Percentiles rank a stretch among this genome's conserved stretches.
Conservation (phyloP, 2,113 vertebrate species). For the Dicerorhinus sumatrensis region DNA sequence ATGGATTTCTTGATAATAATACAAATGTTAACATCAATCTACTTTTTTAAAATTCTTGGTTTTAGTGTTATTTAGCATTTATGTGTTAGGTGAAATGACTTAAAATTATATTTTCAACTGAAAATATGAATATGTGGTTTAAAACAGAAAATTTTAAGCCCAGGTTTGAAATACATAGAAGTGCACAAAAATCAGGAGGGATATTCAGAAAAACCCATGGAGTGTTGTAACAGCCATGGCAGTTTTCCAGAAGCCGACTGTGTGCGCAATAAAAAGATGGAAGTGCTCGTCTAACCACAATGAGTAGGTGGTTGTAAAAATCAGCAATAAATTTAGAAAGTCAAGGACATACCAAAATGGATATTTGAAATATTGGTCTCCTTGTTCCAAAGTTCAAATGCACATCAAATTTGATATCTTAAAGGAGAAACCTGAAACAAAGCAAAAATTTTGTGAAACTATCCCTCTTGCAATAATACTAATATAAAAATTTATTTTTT, state of each 20-base stretch:
- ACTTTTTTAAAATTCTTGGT: neutral
- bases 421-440: neutral
- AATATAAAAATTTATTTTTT: neutral
- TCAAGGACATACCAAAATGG: neutral
- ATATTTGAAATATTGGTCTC: neutral
- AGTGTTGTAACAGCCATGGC: neutral
- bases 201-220: neutral
- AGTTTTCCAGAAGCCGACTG: neutral
- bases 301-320: neutral
- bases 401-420: neutral
- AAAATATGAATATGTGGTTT: neutral
- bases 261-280: neutral
- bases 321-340: constrained; percentile 16
- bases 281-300: neutral
- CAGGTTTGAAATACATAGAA: neutral
- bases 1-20: neutral
- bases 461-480: neutral
- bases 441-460: neutral
- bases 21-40: neutral
- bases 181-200: neutral
- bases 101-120: constrained; percentile 6
- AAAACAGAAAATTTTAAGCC: neutral
- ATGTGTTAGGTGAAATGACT: neutral
- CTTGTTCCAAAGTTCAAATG: neutral
- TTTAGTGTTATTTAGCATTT: neutral